A percentile compares a stretch with the other conserved stretches of the same genome.
Evolutionary conservation across 2,797 vertebrate genomes (phyloP).

Genomic region (Hirundo rustica): DNA sequence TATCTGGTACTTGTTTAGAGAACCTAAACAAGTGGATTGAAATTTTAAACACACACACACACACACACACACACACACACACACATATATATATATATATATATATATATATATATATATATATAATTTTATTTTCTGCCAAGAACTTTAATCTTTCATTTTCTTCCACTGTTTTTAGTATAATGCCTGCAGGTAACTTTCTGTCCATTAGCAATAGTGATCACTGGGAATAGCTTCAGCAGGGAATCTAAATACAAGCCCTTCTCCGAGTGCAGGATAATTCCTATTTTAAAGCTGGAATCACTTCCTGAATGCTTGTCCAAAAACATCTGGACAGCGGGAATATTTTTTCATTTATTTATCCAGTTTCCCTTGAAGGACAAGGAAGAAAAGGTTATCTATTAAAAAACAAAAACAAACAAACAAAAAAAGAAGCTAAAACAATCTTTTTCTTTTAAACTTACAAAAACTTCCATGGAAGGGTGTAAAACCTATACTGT

Average conservation of each 20-base stretch:
- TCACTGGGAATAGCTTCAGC: background rate
- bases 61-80: too few species aligned
- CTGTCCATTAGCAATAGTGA: background rate
- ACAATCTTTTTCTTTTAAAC: conserved; percentile 50
- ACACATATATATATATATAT: too few species aligned
- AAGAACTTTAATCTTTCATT: background rate
- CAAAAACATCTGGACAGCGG: background rate
- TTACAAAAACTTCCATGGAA: conserved; percentile 70
- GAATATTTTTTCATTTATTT: background rate
- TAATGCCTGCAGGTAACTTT: background rate
- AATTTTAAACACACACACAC: too few species aligned
- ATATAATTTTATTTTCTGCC: background rate
- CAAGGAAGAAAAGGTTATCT: conserved; percentile 40
- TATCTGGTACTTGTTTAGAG: background rate
- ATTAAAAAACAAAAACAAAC: background rate
- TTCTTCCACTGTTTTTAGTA: background rate
- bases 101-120: rapidly evolving
- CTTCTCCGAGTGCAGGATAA: background rate
- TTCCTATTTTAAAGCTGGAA: background rate
- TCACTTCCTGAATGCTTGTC: background rate
- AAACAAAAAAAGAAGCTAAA: conserved; percentile 40
- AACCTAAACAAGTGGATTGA: background rate
- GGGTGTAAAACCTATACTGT: conserved; percentile 63
- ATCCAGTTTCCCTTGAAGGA: conserved; percentile 33
- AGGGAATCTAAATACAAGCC: background rate